These are phyloP conservation scores for Cheilosia urbana DNA, from an alignment of 2,888 invertebrate species.

Conservation along the genomic window DNA sequence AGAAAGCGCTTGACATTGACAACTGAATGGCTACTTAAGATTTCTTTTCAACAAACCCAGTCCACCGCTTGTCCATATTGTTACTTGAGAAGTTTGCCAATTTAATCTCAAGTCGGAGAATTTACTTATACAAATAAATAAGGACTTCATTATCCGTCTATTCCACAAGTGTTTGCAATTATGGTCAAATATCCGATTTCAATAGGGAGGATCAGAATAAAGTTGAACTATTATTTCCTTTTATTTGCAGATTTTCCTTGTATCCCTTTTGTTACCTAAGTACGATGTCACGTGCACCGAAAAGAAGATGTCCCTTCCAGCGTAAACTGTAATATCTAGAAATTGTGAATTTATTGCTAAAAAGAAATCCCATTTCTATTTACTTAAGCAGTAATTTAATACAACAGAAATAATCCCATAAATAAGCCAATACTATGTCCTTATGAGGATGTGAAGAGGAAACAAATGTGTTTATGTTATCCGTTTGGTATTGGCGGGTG, in stretches of 20 bases:
- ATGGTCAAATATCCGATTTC: too few species aligned
- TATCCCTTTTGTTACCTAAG: background rate
- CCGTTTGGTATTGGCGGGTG: background rate
- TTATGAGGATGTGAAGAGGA: too few species aligned
- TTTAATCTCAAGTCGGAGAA: too few species aligned
- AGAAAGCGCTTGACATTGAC: constrained; percentile 38
- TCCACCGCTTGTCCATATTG: too few species aligned
- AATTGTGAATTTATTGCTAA: constrained; percentile 26
- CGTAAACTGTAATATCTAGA: constrained; percentile 7
- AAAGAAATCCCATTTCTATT: background rate
- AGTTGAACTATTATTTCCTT: background rate
- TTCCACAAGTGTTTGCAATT: too few species aligned
- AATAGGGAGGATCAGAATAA: too few species aligned
- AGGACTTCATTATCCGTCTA: too few species aligned
- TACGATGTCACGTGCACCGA: too few species aligned
- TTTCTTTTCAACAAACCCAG: constrained; percentile 1
- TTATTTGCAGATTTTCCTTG: background rate
- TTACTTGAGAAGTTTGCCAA: too few species aligned
- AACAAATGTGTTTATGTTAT: too few species aligned
- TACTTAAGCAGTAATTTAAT: background rate
- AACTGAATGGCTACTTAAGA: constrained; percentile 27
- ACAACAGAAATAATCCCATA: background rate
- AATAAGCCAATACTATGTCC: background rate
- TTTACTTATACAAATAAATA: too few species aligned
- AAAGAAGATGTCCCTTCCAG: constrained; percentile 6